Percentiles rank a stretch among this genome's conserved stretches.
These are phyloP conservation scores for Chitala chitala DNA, from an alignment of 2,113 vertebrate genomes.

Conservation along the genomic window DNA sequence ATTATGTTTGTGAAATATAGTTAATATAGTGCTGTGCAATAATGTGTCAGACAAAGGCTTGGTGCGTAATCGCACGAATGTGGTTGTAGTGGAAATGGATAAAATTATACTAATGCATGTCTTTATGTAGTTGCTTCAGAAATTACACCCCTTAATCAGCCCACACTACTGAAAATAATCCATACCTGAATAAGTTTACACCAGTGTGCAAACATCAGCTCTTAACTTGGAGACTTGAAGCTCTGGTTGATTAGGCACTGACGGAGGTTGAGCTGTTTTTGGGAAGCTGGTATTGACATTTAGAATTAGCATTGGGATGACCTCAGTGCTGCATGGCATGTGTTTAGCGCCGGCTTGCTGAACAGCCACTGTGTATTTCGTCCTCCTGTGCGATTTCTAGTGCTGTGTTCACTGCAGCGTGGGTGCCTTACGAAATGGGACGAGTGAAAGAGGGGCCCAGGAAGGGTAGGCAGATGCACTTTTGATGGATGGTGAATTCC, in stretches of 20 bases:
- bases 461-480: constrained; percentile 22
- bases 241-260: constrained; percentile 40
- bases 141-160: no score
- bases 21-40: no score
- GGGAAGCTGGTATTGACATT: background rate
- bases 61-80: no score
- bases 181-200: no score
- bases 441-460: background rate
- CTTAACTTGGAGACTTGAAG: constrained; percentile 43
- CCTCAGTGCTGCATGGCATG: background rate
- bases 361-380: background rate
- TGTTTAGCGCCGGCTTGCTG: background rate
- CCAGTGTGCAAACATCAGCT: no score
- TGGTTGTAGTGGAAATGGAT: no score
- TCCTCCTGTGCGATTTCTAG: background rate
- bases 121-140: no score
- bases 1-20: no score
- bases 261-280: constrained; percentile 23
- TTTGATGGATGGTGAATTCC: constrained; percentile 28
- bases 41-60: no score
- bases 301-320: background rate
- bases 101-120: no score
- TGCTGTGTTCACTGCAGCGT: background rate
- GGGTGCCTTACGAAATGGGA: constrained; percentile 5
- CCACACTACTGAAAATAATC: no score